These are phyloP conservation scores for Congeria kusceri DNA, from an alignment of 2,888 invertebrate genomes.

Conservation along the genomic window DNA sequence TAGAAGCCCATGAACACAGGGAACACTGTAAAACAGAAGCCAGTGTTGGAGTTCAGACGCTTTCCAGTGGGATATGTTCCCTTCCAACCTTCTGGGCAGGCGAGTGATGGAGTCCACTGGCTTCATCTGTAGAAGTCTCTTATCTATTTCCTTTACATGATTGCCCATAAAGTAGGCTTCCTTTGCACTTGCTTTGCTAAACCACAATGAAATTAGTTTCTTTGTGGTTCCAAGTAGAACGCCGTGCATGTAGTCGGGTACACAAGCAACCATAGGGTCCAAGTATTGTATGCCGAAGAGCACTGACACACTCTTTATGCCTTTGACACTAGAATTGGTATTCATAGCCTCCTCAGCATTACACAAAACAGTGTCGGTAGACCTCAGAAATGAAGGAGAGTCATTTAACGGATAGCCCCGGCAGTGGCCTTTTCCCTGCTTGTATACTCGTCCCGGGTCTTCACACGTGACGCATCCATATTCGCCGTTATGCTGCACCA, in stretches of 20 bases:
- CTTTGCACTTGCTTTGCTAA: slow-evolving; percentile 5
- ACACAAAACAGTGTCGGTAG: neutral
- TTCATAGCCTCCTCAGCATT: slow-evolving; percentile 12
- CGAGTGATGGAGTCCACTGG: slow-evolving; percentile 35
- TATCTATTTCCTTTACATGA: slow-evolving; percentile 14
- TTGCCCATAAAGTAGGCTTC: slow-evolving; percentile 31
- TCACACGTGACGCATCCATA: slow-evolving; percentile 41
- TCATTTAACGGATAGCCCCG: slow-evolving; percentile 20
- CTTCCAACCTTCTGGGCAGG: slow-evolving; percentile 29
- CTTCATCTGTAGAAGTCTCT: slow-evolving; percentile 20
- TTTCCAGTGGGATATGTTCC: slow-evolving; percentile 24
- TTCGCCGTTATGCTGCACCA: slow-evolving; percentile 49
- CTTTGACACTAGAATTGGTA: neutral
- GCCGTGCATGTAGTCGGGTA: slow-evolving; percentile 36
- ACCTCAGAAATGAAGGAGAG: neutral
- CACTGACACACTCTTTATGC: slow-evolving; percentile 10
- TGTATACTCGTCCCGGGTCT: slow-evolving; percentile 22
- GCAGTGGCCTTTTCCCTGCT: slow-evolving; percentile 34
- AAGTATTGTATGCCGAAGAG: slow-evolving; percentile 5
- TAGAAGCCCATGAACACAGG: slow-evolving; percentile 33
- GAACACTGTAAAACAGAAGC: slow-evolving; percentile 33
- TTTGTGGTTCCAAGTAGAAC: slow-evolving; percentile 25
- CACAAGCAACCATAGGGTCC: neutral
- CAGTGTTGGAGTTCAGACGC: slow-evolving; percentile 49
- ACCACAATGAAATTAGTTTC: slow-evolving; percentile 17